Conservation (phyloP, 2,888 invertebrate species). For the Spatulosminthurus flaviceps region DNA sequence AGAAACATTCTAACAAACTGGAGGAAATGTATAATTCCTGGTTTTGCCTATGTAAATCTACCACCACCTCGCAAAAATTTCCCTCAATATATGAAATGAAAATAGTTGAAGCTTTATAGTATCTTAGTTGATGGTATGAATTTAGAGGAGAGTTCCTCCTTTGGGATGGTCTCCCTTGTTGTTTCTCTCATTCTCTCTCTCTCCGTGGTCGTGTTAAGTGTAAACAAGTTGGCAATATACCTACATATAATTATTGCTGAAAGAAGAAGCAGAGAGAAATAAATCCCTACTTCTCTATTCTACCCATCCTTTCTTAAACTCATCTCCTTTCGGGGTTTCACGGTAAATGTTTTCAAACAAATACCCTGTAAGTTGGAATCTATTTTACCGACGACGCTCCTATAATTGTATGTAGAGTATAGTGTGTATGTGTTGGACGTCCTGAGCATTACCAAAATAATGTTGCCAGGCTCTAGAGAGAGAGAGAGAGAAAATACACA, state of each 20-base stretch:
- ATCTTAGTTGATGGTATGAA: too few relatives aligned
- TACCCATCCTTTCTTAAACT: neutral
- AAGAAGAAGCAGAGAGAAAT: neutral
- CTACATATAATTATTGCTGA: neutral
- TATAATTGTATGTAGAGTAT: neutral
- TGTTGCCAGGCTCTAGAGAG: conserved; percentile 18
- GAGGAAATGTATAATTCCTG: too few relatives aligned
- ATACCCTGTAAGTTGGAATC: conserved; percentile 7
- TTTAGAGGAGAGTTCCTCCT: too few relatives aligned
- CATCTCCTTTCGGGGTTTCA: conserved; percentile 26
- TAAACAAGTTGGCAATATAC: conserved; percentile 1
- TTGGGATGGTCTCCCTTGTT: too few relatives aligned
- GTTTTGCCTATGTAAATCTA: too few relatives aligned
- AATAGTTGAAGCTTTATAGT: too few relatives aligned
- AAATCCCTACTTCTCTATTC: neutral
- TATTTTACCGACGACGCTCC: conserved; percentile 11
- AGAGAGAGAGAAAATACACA: neutral
- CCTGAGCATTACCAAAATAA: neutral
- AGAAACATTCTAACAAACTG: too few relatives aligned
- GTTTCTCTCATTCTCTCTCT: too few relatives aligned
- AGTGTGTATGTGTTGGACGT: neutral
- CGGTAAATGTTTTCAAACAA: conserved; percentile 36
- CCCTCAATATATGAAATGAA: too few relatives aligned
- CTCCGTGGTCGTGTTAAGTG: too few relatives aligned
- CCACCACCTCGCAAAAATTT: too few relatives aligned